Evolutionary conservation across 2,888 invertebrate genomes (phyloP), one percentile per base, ranked within the genome.

Genomic region (Escarpia spicata): DNA sequence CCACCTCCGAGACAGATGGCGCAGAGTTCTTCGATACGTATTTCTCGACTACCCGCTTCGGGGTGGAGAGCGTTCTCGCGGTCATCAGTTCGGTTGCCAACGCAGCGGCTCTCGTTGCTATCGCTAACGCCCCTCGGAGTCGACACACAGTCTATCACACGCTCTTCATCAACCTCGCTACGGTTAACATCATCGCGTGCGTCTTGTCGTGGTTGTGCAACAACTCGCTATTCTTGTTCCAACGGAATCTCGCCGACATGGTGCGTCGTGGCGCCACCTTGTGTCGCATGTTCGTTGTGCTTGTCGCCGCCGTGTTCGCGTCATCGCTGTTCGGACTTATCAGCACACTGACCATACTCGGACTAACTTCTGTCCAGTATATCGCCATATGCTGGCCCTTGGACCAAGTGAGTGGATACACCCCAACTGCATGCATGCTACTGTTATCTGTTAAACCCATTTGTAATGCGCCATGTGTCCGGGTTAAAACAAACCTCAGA

Each of bases 331-430:
- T 93, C 45, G 94, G 93, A 9, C 44, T 94, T n/a, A 90, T 94
- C 15, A 93, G 93, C 91, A 92, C 92, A 4, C 91, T 94, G n/a
- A 93, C 93, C 4, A 92, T 94, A 92, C 92, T 94, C 6, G 94
- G 93, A 19, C 93, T 94, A 75, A 92, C 93, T 45, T 90, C 92
- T 12, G 92, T 93, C 43, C 94, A 94, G 92, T 94, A 93, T 90
- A 92, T 93, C 26, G 94, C 94, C 92, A 93, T 94, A 10, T 93
- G 94, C 60, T 75, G 91, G 9, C 94, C 94, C 1, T 92, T 94
- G 58, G 91, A 93, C 6, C 93, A 94, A 58, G 45, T 92, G 44
- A 31, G 43, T 44, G 75, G 75, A 26, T 6, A 26, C 75, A 75
- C n/a, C n/a, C 75, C 19, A 52, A 52, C 9, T 52, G 9, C 52